Percentiles rank a stretch among this genome's conserved stretches.
Conservation (phyloP, 2,888 invertebrate species). For the Cheilosia vernalis region DNA sequence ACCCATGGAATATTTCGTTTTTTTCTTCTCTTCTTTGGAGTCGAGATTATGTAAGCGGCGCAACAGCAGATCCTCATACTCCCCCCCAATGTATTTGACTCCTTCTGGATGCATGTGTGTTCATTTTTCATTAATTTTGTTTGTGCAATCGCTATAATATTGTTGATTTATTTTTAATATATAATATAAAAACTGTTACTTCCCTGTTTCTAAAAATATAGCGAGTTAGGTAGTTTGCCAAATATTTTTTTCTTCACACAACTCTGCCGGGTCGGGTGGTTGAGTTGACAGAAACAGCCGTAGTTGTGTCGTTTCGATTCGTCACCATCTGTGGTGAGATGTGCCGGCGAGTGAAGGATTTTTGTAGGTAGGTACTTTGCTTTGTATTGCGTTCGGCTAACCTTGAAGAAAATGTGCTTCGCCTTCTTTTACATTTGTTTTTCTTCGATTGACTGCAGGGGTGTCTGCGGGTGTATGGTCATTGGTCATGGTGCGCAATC, state of each 20-base stretch:
- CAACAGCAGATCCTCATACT: conserved; percentile 62
- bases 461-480: not conserved
- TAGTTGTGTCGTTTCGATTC: conserved; percentile 18
- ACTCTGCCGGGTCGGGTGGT: conserved; percentile 31
- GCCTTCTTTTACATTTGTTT: conserved; percentile 21
- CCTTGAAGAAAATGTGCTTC: conserved; percentile 55
- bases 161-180: conserved; percentile 2
- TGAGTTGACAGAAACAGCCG: not conserved
- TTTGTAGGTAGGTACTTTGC: no score
- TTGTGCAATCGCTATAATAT: not conserved
- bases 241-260: not conserved
- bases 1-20: not conserved
- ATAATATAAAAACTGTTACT: not conserved
- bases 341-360: conserved; percentile 4
- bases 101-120: conserved; percentile 6
- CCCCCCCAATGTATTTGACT: not conserved
- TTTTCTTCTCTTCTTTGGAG: conserved; percentile 5
- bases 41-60: conserved; percentile 64
- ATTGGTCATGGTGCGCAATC: conserved; percentile 21
- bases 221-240: conserved; percentile 20
- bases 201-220: conserved; percentile 59
- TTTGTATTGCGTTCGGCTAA: conserved; percentile 26
- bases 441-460: conserved; percentile 10
- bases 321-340: conserved; percentile 56
- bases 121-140: conserved; percentile 2